Evolutionary conservation across 2,888 invertebrate genomes (phyloP), one percentile per base, ranked within the genome.

Genomic region (Myathropa florea): DNA sequence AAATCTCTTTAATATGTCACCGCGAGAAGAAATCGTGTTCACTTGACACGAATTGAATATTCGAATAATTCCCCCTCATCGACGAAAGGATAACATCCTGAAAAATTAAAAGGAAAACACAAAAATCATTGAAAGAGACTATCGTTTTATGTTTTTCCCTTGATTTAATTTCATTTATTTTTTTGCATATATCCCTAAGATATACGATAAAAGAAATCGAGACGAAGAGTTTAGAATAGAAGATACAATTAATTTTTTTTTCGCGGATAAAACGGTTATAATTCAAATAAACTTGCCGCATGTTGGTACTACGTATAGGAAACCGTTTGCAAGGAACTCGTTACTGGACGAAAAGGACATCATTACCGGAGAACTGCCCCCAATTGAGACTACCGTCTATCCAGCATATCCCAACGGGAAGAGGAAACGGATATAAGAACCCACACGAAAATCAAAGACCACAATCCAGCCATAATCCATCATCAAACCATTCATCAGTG

Each of bases 271-370:
- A 75, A 61, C 70, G 70, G 36, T 55, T 26, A 10, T 28, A 33
- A 73, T 67, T 60, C 55, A 70, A 86, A 88, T 77, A 88, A 89
- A 83, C 89, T 75, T 91, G 91, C 92, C 92, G 92, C 92, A 92
- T 92, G 92, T 92, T 90, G 90, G 90, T 91, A 90, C 89, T 89
- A 90, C 90, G 89, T 67, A 64, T 80, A 65, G 88, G 76, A 88
- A 68, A 88, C 55, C 85, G 18, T 46, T 46, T 82, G 88, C 89
- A 90, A 89, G 89, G 89, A 89, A 89, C 89, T 88, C 86, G 84
- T 89, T 88, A 88, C 89, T 88, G 88, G 90, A 88, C 89, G 88
- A 89, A 89, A 85, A 75, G 75, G 76, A 87, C 88, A 88, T 82
- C 88, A 88, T 28, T 68, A 77, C 76, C 55, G 46, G 83, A 79